Percentiles rank a stretch among this genome's conserved stretches.
These are phyloP conservation scores for rabbit (Oryctolagus cuniculus) DNA, from an alignment of 2,113 vertebrate genomes.

Conservation along the genomic window mOryCun1.1 NC_091438.1:62909501-62910000, in stretches of 20 bases:
- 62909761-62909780: slow-evolving; percentile 99
- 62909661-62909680: slow-evolving; percentile 99
- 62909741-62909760: slow-evolving; percentile 99
- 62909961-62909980: slow-evolving; percentile 88
- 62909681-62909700: slow-evolving; percentile 99
- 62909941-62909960: slow-evolving; percentile 86
- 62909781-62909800: slow-evolving; percentile 99
- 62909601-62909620: slow-evolving; percentile 87
- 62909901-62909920: slow-evolving; percentile 84
- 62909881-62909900: slow-evolving; percentile 85
- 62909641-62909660: slow-evolving; percentile 98
- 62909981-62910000: slow-evolving; percentile 85
- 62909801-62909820: slow-evolving; percentile 93
- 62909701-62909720: slow-evolving; percentile 99
- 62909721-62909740: slow-evolving; percentile 99
- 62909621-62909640: slow-evolving; percentile 99
- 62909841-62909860: slow-evolving; percentile 93
- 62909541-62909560: slow-evolving; percentile 60
- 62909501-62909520: slow-evolving; percentile 82
- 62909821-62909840: slow-evolving; percentile 89
- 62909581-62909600: slow-evolving; percentile 87
- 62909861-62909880: slow-evolving; percentile 89
- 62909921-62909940: slow-evolving; percentile 87
- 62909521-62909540: slow-evolving; percentile 81
- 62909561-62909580: slow-evolving; percentile 81